phyloP scores from a whole-genome alignment of 2,888 invertebrate species.

The Troilus luridus region DNA sequence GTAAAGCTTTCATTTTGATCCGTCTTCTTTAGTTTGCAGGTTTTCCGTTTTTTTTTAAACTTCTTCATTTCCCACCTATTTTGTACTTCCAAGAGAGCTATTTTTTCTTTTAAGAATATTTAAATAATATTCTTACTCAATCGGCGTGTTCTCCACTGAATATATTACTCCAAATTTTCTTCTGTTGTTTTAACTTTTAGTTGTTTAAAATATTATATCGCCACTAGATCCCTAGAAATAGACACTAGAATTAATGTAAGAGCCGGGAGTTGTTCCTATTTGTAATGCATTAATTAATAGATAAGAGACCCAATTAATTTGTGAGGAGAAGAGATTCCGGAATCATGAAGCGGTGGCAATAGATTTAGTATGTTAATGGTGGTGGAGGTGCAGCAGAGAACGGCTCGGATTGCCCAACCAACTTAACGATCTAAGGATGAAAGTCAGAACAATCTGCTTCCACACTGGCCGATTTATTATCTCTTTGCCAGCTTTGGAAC shows the following conservation, averaged over 20 bases:
- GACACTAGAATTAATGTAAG: background rate
- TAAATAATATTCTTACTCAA: no score
- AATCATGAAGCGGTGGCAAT: conserved; percentile 27
- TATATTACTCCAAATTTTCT: background rate
- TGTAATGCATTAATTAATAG: conserved; percentile 19
- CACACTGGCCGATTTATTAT: background rate
- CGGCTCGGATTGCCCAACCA: background rate
- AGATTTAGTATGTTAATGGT: conserved; percentile 31
- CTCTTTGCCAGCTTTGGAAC: background rate
- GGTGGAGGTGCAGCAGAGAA: background rate
- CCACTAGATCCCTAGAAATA: background rate
- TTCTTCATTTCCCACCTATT: no score
- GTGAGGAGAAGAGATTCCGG: background rate
- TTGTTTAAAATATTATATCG: background rate
- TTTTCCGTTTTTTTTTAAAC: no score
- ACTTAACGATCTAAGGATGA: conserved; percentile 22
- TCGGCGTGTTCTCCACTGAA: background rate
- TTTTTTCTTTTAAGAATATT: no score
- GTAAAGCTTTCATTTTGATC: no score
- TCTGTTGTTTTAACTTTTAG: background rate
- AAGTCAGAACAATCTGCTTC: background rate
- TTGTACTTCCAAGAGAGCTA: no score
- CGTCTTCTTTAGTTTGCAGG: no score
- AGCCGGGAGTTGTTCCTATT: background rate
- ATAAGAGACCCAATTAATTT: conserved; percentile 31